phyloP scores from a whole-genome alignment of 2,797 vertebrate genomes.

The Leucoraja ocellata region DNA sequence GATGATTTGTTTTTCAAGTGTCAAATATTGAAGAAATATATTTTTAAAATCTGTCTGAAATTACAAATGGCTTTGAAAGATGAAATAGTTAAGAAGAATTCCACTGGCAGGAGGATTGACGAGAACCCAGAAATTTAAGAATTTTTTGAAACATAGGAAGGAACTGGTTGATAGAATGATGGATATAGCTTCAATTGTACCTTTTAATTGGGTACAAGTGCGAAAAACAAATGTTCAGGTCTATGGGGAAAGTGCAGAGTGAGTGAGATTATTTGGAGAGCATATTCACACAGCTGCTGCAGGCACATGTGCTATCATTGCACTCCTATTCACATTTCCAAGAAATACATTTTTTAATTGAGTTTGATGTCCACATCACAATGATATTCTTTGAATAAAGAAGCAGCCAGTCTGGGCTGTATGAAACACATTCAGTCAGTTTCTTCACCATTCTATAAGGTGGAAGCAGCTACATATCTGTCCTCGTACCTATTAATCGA shows the following conservation, averaged over 20 bases:
- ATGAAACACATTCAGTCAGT: constrained; percentile 12
- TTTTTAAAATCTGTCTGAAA: background rate
- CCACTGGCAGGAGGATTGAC: background rate
- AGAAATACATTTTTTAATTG: background rate
- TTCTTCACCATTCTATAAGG: background rate
- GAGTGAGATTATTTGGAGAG: background rate
- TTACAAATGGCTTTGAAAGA: background rate
- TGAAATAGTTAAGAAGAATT: background rate
- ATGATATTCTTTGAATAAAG: constrained; percentile 35
- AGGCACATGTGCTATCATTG: background rate
- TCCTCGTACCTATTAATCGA: constrained; percentile 71
- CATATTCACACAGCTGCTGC: background rate
- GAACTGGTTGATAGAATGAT: background rate
- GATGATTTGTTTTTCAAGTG: background rate
- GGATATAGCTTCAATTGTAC: background rate
- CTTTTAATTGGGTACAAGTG: background rate
- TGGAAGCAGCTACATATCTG: constrained; percentile 18
- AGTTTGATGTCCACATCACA: background rate
- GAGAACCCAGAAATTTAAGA: background rate
- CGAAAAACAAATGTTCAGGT: background rate
- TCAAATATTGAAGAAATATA: background rate
- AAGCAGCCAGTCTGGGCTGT: constrained; percentile 20
- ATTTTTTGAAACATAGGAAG: background rate
- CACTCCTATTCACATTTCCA: background rate
- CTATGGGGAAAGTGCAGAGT: background rate